Evolutionary conservation across 2,888 invertebrate species (phyloP).

Genomic region (Meteorus colon): DNA sequence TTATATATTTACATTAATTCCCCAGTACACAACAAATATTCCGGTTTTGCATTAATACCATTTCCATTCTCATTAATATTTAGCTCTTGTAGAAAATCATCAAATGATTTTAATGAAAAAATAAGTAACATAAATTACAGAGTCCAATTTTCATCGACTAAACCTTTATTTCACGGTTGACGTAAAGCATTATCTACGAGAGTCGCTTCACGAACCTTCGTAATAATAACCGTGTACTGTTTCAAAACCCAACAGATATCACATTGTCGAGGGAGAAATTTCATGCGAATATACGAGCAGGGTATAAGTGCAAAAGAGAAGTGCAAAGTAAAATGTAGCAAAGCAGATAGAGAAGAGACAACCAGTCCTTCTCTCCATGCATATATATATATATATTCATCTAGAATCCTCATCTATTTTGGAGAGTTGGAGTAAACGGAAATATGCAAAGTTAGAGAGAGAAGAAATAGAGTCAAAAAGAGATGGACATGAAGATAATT

Average conservation of each 20-base stretch:
- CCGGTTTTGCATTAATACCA: too few species aligned
- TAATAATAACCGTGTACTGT: constrained; percentile 26
- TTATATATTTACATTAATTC: too few species aligned
- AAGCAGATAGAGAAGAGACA: background rate
- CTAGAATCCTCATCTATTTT: background rate
- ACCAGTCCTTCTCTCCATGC: background rate
- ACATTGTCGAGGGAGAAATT: constrained; percentile 28
- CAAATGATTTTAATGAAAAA: too few species aligned
- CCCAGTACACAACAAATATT: too few species aligned
- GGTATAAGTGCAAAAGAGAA: background rate
- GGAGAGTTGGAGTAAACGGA: background rate
- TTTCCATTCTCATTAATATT: too few species aligned
- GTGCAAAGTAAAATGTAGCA: constrained; percentile 3
- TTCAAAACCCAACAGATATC: constrained; percentile 17
- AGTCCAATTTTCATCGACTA: too few species aligned
- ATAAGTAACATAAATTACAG: too few species aligned
- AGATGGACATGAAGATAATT: background rate
- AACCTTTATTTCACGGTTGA: too few species aligned
- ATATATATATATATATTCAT: background rate
- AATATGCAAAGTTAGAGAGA: background rate
- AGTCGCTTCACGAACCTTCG: background rate
- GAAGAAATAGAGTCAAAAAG: background rate
- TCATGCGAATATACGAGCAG: background rate
- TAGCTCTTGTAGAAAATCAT: too few species aligned
- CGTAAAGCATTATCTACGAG: constrained; percentile 15